Base-by-base conservation (phyloP, 2,797 vertebrate species). In the Pachyuromys duprasi region DNA sequence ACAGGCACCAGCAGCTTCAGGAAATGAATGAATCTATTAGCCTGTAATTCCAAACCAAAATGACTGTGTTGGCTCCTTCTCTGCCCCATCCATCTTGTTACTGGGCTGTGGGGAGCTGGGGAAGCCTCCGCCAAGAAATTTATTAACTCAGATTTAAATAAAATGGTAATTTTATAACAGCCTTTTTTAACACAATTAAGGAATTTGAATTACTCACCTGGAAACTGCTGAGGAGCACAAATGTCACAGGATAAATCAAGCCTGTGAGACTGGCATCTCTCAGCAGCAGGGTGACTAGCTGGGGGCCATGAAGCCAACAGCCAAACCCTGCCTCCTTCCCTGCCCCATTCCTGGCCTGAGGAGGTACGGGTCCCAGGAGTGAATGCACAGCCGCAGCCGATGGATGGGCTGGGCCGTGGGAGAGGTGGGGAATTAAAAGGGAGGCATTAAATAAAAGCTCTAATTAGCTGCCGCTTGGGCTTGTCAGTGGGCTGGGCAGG, bases 21-120 rank as follows among this genome's bases (percentile, higher is more conserved):
- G 98, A 97, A 98, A 98, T 98, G 98, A 98, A 99, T 98, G 98
- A 99, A 98, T 98, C 98, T 97, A 98, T 99, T 98, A 98, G 97
- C 94, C 97, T 95, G 97, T 96, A 98, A 98, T 95, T 96, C 98
- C 95, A 95, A 98, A 98, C 97, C 96, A 93, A 97, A 98, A 98
- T 95, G 97, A 98, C 98, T 97, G 97, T 95, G 91, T 93, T 94
- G 97, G 97, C 89, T 97, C 93, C 95, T 97, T 97, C 97, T 97
- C 94, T 67, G 94, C 90, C 95, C 95, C 97, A 98, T 98, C 97
- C 93, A 97, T 98, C 97, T 98, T 97, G 97, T 98, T 98, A 97
- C 97, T 89, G 80, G 96, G 96, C 92, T 95, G 97, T 96, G 84
- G 96, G 97, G 96, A 97, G 89, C 97, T 96, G 93, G 93, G 95